Evolutionary conservation across 2,888 invertebrate genomes (phyloP).

Genomic region (Chrysina gloriosa): DNA sequence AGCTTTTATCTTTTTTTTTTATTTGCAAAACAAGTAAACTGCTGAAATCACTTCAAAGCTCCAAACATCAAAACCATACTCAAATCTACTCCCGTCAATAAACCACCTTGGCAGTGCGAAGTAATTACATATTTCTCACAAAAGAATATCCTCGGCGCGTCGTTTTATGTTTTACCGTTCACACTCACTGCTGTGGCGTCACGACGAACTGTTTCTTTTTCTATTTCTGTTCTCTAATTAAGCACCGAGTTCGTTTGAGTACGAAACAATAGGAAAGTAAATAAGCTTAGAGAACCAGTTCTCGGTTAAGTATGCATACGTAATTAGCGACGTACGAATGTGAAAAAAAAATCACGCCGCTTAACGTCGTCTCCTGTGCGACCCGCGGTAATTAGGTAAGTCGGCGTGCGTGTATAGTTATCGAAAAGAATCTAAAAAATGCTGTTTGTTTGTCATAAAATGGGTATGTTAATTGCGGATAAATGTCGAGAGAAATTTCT

Average conservation of each 20-base stretch:
- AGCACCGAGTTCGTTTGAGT: neutral
- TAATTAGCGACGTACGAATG: neutral
- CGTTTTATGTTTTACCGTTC: too few relatives aligned
- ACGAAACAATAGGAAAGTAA: conserved; percentile 26
- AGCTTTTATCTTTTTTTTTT: too few relatives aligned
- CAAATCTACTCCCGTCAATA: too few relatives aligned
- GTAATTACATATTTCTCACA: too few relatives aligned
- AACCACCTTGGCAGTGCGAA: too few relatives aligned
- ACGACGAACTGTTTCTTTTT: neutral
- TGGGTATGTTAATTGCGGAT: conserved; percentile 9
- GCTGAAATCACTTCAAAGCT: too few relatives aligned
- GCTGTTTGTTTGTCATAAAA: neutral
- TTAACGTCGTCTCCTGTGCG: neutral
- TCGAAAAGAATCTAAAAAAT: conserved; percentile 5
- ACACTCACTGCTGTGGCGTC: neutral
- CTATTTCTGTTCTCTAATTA: conserved; percentile 9
- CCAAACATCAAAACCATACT: too few relatives aligned
- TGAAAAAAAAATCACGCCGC: conserved; percentile 2
- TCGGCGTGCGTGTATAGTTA: neutral
- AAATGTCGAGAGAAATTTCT: neutral
- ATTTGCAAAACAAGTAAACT: too few relatives aligned
- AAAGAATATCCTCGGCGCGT: too few relatives aligned
- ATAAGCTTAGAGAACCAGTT: neutral
- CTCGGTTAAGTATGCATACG: conserved; percentile 7
- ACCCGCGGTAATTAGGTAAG: conserved; percentile 4